Conservation (phyloP, 2,888 invertebrate genomes). For the Xiphydria camelus region DNA sequence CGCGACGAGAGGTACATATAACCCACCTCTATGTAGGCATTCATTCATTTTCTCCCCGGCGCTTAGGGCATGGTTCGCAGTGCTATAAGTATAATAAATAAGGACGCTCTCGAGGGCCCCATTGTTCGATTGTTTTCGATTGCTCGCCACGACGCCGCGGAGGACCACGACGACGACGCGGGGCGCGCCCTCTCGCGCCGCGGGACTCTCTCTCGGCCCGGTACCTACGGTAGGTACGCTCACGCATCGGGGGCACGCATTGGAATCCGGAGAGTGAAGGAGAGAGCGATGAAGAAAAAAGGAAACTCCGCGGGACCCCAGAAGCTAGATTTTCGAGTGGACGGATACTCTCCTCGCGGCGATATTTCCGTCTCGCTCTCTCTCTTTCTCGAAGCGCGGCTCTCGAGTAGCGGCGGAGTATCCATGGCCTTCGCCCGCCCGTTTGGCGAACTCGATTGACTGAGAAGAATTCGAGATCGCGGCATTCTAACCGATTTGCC, state of each 20-base stretch:
- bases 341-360: constrained; percentile 29
- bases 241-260: no score
- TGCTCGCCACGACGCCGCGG: constrained; percentile 40
- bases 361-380: neutral
- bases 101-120: constrained; percentile 40
- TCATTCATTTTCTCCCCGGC: no score
- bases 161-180: constrained; percentile 36
- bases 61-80: neutral
- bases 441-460: constrained; percentile 1
- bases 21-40: no score
- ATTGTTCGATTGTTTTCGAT: constrained; percentile 48
- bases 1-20: neutral
- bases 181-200: constrained; percentile 42
- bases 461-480: constrained; percentile 1
- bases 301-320: constrained; percentile 30
- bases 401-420: neutral
- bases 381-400: neutral
- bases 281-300: constrained; percentile 20
- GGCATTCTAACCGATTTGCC: no score
- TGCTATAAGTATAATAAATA: constrained; percentile 29
- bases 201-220: constrained; percentile 28
- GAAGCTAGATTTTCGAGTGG: constrained; percentile 8
- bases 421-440: constrained; percentile 5
- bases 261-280: constrained; percentile 8
- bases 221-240: constrained; percentile 3